A percentile compares a stretch with the other conserved stretches of the same genome.
Evolutionary conservation across 1,140 invertebrate genomes (phyloP).

Genomic region (Caenorhabditis tropicalis): DNA sequence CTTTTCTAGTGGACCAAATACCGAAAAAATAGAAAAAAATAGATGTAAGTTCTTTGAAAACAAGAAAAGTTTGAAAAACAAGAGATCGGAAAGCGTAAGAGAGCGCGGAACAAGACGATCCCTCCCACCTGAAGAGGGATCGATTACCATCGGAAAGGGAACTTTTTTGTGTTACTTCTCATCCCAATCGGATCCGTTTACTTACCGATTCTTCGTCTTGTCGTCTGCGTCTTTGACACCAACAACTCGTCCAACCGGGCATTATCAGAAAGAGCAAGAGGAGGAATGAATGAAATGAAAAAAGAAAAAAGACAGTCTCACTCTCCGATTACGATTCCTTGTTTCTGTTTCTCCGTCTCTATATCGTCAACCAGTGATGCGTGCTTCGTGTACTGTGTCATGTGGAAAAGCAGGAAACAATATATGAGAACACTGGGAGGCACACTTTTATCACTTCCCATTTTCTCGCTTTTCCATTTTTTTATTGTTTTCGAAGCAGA

Average conservation of each 20-base stretch:
- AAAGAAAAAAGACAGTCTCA: neutral
- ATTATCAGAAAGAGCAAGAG: conserved; percentile 19
- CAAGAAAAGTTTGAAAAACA: neutral
- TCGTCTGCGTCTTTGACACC: conserved; percentile 32
- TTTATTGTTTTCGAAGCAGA: conserved; percentile 7
- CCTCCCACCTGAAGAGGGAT: neutral
- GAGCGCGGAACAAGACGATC: conserved; percentile 26
- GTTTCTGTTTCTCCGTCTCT: neutral
- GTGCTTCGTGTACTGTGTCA: conserved; percentile 18
- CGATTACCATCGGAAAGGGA: conserved; percentile 29
- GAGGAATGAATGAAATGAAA: neutral
- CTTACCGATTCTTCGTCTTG: conserved; percentile 21
- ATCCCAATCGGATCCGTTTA: conserved; percentile 18
- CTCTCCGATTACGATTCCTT: conserved; percentile 36
- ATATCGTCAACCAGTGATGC: neutral
- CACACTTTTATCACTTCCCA: conserved; percentile 26
- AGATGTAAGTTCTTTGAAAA: neutral
- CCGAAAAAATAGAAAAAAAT: neutral
- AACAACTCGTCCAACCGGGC: neutral
- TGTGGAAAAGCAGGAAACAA: neutral
- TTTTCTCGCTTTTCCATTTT: neutral
- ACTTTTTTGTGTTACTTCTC: conserved; percentile 25
- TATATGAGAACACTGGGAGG: conserved; percentile 1
- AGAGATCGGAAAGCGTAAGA: neutral
- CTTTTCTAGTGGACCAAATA: too few species aligned